Base-by-base conservation (phyloP, 2,113 vertebrate species). In the Motacilla alba region DNA sequence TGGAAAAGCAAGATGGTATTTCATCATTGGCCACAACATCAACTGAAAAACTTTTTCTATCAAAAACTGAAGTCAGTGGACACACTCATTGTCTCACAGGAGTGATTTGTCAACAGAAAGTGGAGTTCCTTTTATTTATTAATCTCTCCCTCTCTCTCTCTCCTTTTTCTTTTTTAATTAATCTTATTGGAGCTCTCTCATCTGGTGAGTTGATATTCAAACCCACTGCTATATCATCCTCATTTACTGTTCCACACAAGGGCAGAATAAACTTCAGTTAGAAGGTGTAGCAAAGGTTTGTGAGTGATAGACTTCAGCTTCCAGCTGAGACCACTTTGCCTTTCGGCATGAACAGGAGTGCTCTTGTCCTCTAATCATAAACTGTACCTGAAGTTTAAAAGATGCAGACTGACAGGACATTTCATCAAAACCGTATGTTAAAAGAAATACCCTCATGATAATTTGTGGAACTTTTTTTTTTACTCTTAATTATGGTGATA, bases 11-110 rank as follows among this genome's bases (percentile, higher is more conserved):
- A 44, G 16, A 17, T 41, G 3, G 12, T 8, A 1, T 63, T 74
- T 9, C 7, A 14, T 35, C 0, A 1, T 15, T 64, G 20, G 35
- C 12, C 11, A 47, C 8, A 69, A 3, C 6, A 62, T 13, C 15
- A 56, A 19, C 13, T 28, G n/a, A 69, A 79, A 75, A 88, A 20
- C 4, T 10, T 84, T 56, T 74, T 3, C 15, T 59, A 3, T 89
- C 5, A 59, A 76, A 94, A 88, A 10, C 2, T 46, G 5, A 16
- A 19, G 50, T 83, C 28, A 28, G 39, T 62, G 9, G 26, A 22
- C 15, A 49, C 11, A 44, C 3, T 33, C 5, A 50, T 24, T 67
- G 37, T 70, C 8, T 55, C 35, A 41, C 3, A 33, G 22, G 16
- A 86, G 3, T 27, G 35, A 59, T 30, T 47, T 47, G 7, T 62